phyloP scores from a whole-genome alignment of 2,888 invertebrate species.

The Panopea generosa region DNA sequence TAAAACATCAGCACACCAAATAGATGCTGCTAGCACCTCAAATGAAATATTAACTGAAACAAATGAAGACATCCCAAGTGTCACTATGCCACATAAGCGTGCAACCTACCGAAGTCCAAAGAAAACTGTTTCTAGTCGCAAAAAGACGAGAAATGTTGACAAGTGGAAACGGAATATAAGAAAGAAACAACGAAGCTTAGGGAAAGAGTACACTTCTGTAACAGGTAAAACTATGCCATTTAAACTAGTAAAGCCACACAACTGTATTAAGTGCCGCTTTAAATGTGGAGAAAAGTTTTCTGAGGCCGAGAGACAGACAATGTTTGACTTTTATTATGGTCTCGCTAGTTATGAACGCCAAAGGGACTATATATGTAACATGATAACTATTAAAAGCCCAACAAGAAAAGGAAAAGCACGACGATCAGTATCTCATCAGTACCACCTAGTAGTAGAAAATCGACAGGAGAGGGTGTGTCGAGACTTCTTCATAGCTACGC shows the following conservation, averaged over 20 bases:
- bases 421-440: neutral
- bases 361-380: conserved; percentile 20
- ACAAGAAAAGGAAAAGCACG: conserved; percentile 6
- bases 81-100: conserved; percentile 8
- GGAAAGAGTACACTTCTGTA: neutral
- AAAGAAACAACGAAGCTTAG: neutral
- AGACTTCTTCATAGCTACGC: conserved; percentile 5
- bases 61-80: neutral
- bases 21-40: neutral
- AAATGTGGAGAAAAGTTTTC: conserved; percentile 20
- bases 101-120: conserved; percentile 10
- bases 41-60: neutral
- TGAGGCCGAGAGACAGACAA: conserved; percentile 6
- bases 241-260: conserved; percentile 5
- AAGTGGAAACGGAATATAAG: conserved; percentile 10
- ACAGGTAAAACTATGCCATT: conserved; percentile 9
- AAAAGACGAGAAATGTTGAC: neutral
- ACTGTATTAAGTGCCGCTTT: conserved; percentile 16
- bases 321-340: conserved; percentile 9
- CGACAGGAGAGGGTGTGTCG: conserved; percentile 10
- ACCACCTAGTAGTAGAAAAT: neutral
- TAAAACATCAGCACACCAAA: neutral
- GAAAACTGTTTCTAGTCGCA: neutral
- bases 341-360: conserved; percentile 10
- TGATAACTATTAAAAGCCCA: neutral